Evolutionary conservation across 2,888 invertebrate genomes (phyloP), one percentile per base, ranked within the genome.

Genomic region (Gymnocheta viridis): DNA sequence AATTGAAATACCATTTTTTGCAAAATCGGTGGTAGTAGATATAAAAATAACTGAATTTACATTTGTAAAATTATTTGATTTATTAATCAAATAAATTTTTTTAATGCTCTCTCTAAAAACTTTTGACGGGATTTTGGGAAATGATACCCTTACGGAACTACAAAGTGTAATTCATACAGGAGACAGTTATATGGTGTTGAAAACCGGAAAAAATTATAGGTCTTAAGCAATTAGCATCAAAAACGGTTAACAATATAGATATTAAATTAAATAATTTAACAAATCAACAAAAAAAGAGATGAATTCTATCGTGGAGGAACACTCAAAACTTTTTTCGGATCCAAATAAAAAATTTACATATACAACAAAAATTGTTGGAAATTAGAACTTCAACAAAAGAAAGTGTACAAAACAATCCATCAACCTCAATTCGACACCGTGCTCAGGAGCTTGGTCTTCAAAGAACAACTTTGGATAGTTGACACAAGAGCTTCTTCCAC

Each of bases 11-110:
- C 17, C 44, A 64, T 64, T 69, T 41, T 35, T 38, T 54, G 54
- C 67, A 69, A 49, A 44, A 32, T 27, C 49, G 22, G 29, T 70
- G 10, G 24, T 38, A 32, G 32, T 14, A 29, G 35, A 51, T 51
- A 24, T 74, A 10, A 49, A 58, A 17, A 66, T 76, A n/a, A 54
- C 54, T 10, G 54, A 54, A 38, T 54, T 38, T 54, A 69, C 69
- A n/a, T 38, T 7, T 32, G 29, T 32, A 10, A 32, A 56, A 56
- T 10, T 56, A 32, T 56, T 56, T 32, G 10, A 56, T 17, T 51
- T 51, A 4, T 24, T 27, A 51, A 4, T 4, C 3, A 27, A 51
- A 24, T 51, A 51, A 51, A 27, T 51, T 27, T 51, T 51, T 24
- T 51, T 51, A 27, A 51, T 51, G 51, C 51, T 27, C n/a, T n/a